Evolutionary conservation across 1,140 invertebrate genomes (phyloP), one percentile per base, ranked within the genome.

Genomic region (Zaprionus lachaisei): DNA sequence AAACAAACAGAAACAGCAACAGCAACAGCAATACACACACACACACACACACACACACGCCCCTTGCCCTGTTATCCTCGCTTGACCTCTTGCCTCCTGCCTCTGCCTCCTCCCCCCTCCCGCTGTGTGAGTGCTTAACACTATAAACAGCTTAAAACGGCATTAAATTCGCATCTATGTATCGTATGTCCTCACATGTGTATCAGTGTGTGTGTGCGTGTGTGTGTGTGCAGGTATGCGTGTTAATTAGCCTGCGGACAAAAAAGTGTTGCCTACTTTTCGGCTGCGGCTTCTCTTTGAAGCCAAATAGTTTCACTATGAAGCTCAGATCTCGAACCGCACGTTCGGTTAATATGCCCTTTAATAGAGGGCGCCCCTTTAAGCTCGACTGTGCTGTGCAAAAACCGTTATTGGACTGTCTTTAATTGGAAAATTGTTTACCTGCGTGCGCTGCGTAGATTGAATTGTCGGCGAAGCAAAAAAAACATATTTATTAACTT

Each of bases 121-220:
- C 17, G 3, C 9, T 34, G 17, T n/a, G 51, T 51, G 54, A 55
- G 49, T 71, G 73, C 64, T 60, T 72, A 80, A 83, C 72, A 83
- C 72, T 74, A 87, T 87, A 86, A 86, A 87, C 83, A 86, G 83
- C 83, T 86, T 86, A 74, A 86, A 72, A 75, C 22, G 20, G 38
- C 51, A 76, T 72, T 71, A 60, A 38, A 62, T 47, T 28, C 28
- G 14, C 28, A 66, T 44, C 26, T 55, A 31, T 20, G 14, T 34
- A 55, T 14, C 26, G 28, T 17, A 7, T 63, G 20, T 26, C n/a
- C 6, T 12, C 37, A 34, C 9, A 34, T 34, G 31, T 7, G 31
- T 34, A 34, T 34, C 31, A 34, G 31, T 34, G 9, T 34, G 3
- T 11, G 7, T 37, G 34, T 66, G 57, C 12, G 28, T 24, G 34